Percentiles rank a stretch among this genome's conserved stretches.
phyloP scores from a whole-genome alignment of 2,797 vertebrate genomes.

The Varecia variegata region DNA sequence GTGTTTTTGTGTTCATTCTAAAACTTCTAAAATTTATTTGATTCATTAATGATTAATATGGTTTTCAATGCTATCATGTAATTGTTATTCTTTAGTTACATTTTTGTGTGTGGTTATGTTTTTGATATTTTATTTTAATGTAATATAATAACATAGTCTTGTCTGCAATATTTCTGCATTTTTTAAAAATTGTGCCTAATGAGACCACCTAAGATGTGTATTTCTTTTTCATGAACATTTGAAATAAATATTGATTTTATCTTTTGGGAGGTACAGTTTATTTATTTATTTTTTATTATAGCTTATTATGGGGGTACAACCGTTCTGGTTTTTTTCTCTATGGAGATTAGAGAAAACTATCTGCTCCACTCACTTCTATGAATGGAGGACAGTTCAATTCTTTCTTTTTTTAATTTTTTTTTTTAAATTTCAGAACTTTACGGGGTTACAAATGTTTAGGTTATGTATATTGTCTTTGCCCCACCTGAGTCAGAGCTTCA shows the following conservation, averaged over 20 bases:
- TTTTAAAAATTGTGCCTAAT: neutral
- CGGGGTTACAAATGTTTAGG: no score
- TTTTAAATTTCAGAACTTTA: no score
- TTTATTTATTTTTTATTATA: neutral
- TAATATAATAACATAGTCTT: neutral
- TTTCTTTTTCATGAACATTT: neutral
- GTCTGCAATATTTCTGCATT: neutral
- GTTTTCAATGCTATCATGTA: neutral
- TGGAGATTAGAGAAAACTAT: neutral
- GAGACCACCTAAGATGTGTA: neutral
- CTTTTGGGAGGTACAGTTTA: neutral
- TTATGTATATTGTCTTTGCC: no score
- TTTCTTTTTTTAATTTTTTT: neutral
- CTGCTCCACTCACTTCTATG: neutral
- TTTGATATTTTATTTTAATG: neutral
- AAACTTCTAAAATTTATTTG: neutral
- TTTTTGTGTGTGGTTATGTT: neutral
- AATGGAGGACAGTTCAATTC: neutral
- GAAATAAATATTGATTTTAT: neutral
- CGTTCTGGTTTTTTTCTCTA: neutral
- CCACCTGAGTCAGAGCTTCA: no score
- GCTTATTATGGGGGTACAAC: no score
- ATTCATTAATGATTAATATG: neutral
- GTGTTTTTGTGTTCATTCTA: neutral
- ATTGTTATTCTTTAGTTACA: neutral